Evolutionary conservation across 2,797 vertebrate genomes (phyloP).

Genomic region (Lophotriccus pileatus): DNA sequence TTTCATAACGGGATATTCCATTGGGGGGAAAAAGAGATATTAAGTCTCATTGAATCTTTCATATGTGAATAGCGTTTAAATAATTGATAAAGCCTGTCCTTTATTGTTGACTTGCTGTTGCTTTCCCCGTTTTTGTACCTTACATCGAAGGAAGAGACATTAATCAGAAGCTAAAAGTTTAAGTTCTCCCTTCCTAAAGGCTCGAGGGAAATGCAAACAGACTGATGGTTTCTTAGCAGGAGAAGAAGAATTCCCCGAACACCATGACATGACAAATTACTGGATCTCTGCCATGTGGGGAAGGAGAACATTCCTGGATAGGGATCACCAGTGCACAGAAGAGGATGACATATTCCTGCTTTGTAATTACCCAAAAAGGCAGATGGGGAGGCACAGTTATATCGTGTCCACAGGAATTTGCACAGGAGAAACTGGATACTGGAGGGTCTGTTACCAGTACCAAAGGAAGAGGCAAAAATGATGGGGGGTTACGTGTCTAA

Average conservation of each 20-base stretch:
- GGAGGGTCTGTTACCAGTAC: not conserved
- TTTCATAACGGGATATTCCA: not conserved
- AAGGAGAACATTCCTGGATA: not conserved
- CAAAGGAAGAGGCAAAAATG: not conserved
- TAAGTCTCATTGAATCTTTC: constrained; percentile 8
- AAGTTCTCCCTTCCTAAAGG: not conserved
- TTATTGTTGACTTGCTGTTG: not conserved
- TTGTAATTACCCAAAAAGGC: not conserved
- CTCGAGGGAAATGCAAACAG: constrained; percentile 29
- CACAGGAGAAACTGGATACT: not conserved
- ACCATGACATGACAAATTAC: not conserved
- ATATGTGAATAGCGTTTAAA: not conserved
- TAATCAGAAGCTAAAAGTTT: constrained; percentile 29
- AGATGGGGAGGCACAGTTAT: not conserved
- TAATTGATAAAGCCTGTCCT: not conserved
- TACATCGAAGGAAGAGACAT: not conserved
- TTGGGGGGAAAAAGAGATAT: not conserved
- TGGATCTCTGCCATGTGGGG: not conserved
- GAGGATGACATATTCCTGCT: not conserved
- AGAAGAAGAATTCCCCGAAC: not conserved
- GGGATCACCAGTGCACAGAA: not conserved
- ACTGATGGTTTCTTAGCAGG: constrained; percentile 1
- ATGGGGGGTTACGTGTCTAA: not conserved
- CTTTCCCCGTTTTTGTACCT: not conserved
- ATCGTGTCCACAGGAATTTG: not conserved